Conservation (phyloP, 2,113 vertebrate genomes). For the Anhinga rufa region DNA sequence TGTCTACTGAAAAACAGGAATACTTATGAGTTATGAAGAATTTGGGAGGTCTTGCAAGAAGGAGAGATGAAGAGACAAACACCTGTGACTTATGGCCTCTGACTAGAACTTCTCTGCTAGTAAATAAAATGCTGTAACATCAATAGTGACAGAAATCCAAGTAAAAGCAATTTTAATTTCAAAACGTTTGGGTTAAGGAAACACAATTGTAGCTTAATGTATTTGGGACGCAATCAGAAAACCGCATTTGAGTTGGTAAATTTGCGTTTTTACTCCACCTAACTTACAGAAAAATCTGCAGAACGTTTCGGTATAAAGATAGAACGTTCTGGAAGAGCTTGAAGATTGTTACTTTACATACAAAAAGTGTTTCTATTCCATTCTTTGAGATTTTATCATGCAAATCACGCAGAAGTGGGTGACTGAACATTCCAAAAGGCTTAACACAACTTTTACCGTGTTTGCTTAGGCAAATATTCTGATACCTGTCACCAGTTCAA, state of each 20-base stretch:
- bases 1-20: not conserved
- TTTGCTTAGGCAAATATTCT: constrained; percentile 25
- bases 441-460: not conserved
- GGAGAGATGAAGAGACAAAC: not conserved
- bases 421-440: constrained; percentile 7
- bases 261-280: not conserved
- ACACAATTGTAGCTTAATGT: not conserved
- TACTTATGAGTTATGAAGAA: not conserved
- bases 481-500: constrained; percentile 1
- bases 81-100: not conserved
- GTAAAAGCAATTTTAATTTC: not conserved
- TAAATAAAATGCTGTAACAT: not conserved
- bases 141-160: not conserved
- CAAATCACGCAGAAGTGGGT: not conserved
- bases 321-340: constrained; percentile 19
- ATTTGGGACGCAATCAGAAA: not conserved
- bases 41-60: not conserved
- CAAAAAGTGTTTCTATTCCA: not conserved
- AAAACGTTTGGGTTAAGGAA: not conserved
- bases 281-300: not conserved
- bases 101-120: not conserved
- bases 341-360: constrained; percentile 1
- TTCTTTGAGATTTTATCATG: constrained; percentile 43
- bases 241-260: not conserved
- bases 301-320: not conserved